Evolutionary conservation across 2,888 invertebrate genomes (phyloP).

Genomic region (Erebia epiphron): DNA sequence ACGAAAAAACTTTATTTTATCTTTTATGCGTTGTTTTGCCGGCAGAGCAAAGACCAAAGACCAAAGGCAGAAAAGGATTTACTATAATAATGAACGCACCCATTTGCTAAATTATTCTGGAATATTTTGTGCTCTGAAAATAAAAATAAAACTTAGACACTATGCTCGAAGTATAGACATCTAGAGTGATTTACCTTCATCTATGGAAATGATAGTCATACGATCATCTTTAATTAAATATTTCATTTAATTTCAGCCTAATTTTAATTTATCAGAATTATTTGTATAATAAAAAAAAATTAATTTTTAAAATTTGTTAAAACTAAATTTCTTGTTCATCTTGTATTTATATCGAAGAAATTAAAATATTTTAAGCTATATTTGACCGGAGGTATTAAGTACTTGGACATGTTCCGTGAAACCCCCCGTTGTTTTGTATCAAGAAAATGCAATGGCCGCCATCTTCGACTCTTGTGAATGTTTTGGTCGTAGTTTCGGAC

Average conservation of each 20-base stretch:
- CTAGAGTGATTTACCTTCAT: conserved; percentile 6
- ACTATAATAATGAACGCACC: conserved; percentile 3
- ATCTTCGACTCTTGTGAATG: conserved; percentile 92
- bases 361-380: conserved; percentile 10
- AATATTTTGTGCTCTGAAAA: conserved; percentile 21
- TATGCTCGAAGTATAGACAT: conserved; percentile 27
- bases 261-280: background rate
- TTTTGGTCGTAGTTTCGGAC: conserved; percentile 85
- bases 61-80: too few relatives aligned
- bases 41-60: too few relatives aligned
- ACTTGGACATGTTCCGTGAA: conserved; percentile 75
- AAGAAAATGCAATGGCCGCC: conserved; percentile 92
- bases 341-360: background rate
- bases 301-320: background rate
- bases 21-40: too few relatives aligned
- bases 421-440: conserved; percentile 88
- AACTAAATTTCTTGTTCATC: background rate
- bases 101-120: conserved; percentile 6
- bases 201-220: conserved; percentile 4
- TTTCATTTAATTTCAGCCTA: background rate
- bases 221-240: background rate
- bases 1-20: too few relatives aligned
- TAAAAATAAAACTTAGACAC: conserved; percentile 18
- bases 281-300: background rate
- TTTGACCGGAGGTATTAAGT: conserved; percentile 68